Percentiles rank a stretch among this genome's conserved stretches.
Conservation (phyloP, 1,140 invertebrate genomes). For the Cherax destructor region DNA sequence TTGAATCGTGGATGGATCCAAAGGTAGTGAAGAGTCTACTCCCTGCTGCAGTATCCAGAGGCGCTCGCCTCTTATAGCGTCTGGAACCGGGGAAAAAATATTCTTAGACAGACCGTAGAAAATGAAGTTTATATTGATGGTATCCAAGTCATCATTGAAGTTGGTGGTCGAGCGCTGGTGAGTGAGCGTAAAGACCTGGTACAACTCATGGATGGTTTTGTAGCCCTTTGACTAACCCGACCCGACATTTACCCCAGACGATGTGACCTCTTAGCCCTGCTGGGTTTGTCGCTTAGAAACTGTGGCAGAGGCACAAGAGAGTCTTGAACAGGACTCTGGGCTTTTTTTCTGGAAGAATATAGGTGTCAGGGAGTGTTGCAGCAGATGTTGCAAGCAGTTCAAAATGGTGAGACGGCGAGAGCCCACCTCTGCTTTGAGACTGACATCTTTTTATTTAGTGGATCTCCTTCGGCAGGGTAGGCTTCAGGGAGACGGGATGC, state of each 20-base stretch:
- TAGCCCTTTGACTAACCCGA: slow-evolving; percentile 37
- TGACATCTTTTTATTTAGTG: slow-evolving; percentile 30
- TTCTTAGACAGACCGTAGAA: slow-evolving; percentile 33
- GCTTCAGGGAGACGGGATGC: slow-evolving; percentile 44
- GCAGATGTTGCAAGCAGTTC: slow-evolving; percentile 42
- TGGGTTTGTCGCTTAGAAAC: slow-evolving; percentile 29
- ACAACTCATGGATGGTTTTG: slow-evolving; percentile 21
- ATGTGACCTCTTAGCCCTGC: slow-evolving; percentile 41
- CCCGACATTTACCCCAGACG: slow-evolving; percentile 24
- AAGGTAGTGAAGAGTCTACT: slow-evolving; percentile 34
- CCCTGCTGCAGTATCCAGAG: slow-evolving; percentile 4
- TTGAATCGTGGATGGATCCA: slow-evolving; percentile 39
- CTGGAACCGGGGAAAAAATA: slow-evolving; percentile 34
- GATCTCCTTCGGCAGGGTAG: slow-evolving; percentile 50
- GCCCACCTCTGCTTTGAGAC: slow-evolving; percentile 14
- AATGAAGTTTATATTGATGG: slow-evolving; percentile 9
- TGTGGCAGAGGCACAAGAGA: slow-evolving; percentile 21
- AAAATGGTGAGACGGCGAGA: slow-evolving; percentile 19
- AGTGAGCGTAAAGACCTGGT: neutral
- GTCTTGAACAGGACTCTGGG: slow-evolving; percentile 15
- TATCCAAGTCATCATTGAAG: slow-evolving; percentile 35
- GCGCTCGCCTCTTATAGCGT: slow-evolving; percentile 4
- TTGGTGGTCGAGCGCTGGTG: slow-evolving; percentile 26
- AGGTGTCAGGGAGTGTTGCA: slow-evolving; percentile 26
- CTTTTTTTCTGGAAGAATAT: slow-evolving; percentile 38